Conservation (phyloP, 2,797 vertebrate species). For the Adelosebastes latens region DNA sequence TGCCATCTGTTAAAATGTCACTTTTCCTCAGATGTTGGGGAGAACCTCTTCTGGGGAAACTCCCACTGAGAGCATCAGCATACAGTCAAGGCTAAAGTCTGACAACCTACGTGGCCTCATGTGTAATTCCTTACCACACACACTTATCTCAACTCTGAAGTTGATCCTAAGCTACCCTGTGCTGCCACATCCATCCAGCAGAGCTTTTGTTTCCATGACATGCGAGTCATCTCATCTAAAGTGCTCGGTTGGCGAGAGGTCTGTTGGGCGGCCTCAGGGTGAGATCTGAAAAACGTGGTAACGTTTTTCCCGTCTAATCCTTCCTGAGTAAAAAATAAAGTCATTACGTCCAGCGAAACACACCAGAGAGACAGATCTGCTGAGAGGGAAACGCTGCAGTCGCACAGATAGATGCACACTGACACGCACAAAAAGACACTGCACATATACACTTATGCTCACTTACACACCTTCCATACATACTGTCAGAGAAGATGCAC, state of each 20-base stretch:
- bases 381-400: neutral
- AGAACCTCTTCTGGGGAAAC: conserved; percentile 12
- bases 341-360: neutral
- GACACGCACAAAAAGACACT: neutral
- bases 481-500: neutral
- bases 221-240: neutral
- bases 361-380: neutral
- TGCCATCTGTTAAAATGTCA: neutral
- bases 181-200: conserved; percentile 1
- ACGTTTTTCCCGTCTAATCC: conserved; percentile 9
- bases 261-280: neutral
- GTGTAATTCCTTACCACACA: conserved; percentile 14
- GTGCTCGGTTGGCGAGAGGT: neutral
- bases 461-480: neutral
- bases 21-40: neutral
- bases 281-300: conserved; percentile 3
- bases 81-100: conserved; percentile 10
- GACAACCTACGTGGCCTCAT: conserved; percentile 7
- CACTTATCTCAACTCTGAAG: neutral
- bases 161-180: conserved; percentile 25
- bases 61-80: conserved; percentile 1
- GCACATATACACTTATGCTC: neutral
- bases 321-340: conserved; percentile 19
- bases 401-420: neutral
- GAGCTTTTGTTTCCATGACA: conserved; percentile 13